Base-by-base conservation (phyloP, 2,797 vertebrate genomes). In the Psittacula derbiana region DNA sequence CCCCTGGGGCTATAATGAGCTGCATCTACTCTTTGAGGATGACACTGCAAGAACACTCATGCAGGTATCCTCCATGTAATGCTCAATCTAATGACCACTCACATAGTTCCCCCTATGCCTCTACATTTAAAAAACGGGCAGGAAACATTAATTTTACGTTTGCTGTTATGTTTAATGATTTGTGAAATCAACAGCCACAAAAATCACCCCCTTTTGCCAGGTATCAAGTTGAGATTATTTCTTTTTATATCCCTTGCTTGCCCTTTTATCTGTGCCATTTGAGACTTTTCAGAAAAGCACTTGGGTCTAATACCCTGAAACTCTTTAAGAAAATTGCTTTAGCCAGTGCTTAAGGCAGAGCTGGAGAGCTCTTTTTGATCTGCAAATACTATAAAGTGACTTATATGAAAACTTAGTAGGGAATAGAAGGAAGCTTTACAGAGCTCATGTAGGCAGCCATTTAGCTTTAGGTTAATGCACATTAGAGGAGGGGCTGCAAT, bases 101-200 rank as follows among this genome's bases (percentile, higher is more conserved):
- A 58, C 24, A 61, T 90, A 61, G 24, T 5, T 93, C 73, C 33
- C 78, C 85, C 49, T 82, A 58, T 4, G 81, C 92, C 43, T 95
- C 86, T 71, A 81, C 53, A 55, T 93, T 95, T 93, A 40, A 90
- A 87, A 94, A 95, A 80, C 16, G n/a, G 74, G 17, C 83, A 97
- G 60, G 13, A 94, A 94, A 95, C 40, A 31, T 92, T 94, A n/a
- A 25, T 90, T 97, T 97, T 95, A 86, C 93, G 88, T 94, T 95
- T 96, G 87, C 92, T 95, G 67, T 93, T 95, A 93, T 82, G 87
- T 80, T 96, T 94, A 96, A 97, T 93, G 97, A 95, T 95, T 96
- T 97, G 96, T 95, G 96, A 97, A 97, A 94, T 86, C 95, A 95
- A 88, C 88, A 91, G 70, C 90, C 81, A 84, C 57, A 93, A 50